A percentile compares a stretch with the other conserved stretches of the same genome.
Evolutionary conservation across 35 echinoderm and acorn worm species (phyloP).

Genomic region (Strongylocentrotus purpuratus): DNA sequence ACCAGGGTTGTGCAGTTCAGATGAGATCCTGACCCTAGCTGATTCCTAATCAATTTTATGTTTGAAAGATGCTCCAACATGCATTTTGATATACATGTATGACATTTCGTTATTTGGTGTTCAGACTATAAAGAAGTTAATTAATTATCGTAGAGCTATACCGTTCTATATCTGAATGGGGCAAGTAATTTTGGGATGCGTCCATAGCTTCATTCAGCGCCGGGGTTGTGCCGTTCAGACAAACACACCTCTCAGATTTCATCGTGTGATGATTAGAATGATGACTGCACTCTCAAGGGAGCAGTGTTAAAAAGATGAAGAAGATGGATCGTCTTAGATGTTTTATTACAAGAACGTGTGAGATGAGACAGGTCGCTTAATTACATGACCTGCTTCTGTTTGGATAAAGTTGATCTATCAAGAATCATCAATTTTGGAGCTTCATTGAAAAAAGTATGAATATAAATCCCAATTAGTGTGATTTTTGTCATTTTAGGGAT

Average conservation of each 20-base stretch:
- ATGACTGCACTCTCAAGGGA: neutral
- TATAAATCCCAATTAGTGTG: neutral
- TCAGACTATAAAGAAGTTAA: too few relatives aligned
- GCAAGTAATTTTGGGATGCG: neutral
- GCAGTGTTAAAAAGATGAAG: neutral
- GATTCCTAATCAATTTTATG: too few relatives aligned
- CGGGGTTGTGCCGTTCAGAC: neutral
- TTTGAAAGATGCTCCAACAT: too few relatives aligned
- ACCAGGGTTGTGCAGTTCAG: too few relatives aligned
- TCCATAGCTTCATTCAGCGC: neutral
- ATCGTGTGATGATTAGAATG: neutral
- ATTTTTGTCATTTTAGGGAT: neutral
- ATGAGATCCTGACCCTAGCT: too few relatives aligned
- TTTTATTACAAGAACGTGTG: neutral
- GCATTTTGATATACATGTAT: too few relatives aligned
- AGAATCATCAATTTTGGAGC: neutral
- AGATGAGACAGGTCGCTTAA: neutral
- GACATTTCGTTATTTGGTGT: too few relatives aligned
- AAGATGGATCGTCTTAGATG: neutral
- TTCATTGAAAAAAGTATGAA: neutral
- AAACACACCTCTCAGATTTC: neutral
- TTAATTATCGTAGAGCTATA: too few relatives aligned
- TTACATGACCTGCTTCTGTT: neutral
- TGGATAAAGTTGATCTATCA: neutral
- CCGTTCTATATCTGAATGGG: too few relatives aligned